phyloP scores from a whole-genome alignment of 2,888 invertebrate species.

The Leptogaster cylindrica region DNA sequence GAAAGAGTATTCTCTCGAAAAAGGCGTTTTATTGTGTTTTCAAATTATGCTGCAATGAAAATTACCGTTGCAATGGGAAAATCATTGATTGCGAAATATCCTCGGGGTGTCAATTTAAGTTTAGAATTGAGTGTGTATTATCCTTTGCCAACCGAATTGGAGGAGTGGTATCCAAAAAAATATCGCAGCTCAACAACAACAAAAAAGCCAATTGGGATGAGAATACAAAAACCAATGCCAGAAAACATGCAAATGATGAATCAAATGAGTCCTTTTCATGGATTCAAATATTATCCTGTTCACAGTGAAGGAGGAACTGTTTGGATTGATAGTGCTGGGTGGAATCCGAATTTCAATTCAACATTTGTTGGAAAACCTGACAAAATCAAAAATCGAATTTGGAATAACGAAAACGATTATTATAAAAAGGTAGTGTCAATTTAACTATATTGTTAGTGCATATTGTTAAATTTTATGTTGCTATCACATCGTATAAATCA shows the following conservation, averaged over 20 bases:
- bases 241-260: background rate
- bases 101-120: slow-evolving; percentile 52
- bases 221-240: slow-evolving; percentile 47
- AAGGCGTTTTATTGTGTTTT: slow-evolving; percentile 56
- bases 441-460: too few relatives aligned
- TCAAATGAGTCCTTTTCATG: background rate
- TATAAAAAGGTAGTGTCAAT: background rate
- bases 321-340: slow-evolving; percentile 9
- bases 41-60: slow-evolving; percentile 55
- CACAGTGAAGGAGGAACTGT: slow-evolving; percentile 36
- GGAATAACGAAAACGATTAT: background rate
- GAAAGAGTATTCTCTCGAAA: slow-evolving; percentile 55
- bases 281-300: background rate
- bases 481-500: too few relatives aligned
- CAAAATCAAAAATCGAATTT: slow-evolving; percentile 8
- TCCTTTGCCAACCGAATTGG: slow-evolving; percentile 53
- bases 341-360: slow-evolving; percentile 1
- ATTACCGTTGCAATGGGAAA: slow-evolving; percentile 54
- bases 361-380: background rate
- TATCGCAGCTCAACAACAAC: slow-evolving; percentile 52
- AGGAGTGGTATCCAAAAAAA: slow-evolving; percentile 56
- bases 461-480: too few relatives aligned
- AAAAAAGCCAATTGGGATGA: slow-evolving; percentile 41
- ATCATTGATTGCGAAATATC: slow-evolving; percentile 52
- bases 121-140: slow-evolving; percentile 56